Evolutionary conservation across 2,888 invertebrate species (phyloP).

Genomic region (Cryptocephalus primarius): DNA sequence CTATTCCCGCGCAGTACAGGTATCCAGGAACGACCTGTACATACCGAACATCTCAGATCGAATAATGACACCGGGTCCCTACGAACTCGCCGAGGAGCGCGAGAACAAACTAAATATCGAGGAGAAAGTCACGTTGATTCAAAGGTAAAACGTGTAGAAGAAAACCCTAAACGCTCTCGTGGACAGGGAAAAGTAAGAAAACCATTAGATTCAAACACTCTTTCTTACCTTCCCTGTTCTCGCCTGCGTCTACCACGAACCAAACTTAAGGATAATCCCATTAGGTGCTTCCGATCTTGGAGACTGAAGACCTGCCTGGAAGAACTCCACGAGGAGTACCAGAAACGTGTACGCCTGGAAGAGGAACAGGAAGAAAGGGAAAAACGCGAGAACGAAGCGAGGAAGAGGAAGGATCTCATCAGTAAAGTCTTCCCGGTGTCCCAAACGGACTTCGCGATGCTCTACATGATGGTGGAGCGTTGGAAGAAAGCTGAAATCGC

Average conservation of each 20-base stretch:
- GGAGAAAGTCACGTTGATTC: constrained; percentile 45
- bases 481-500: constrained; percentile 56
- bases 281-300: constrained; percentile 45
- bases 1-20: constrained; percentile 51
- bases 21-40: constrained; percentile 44
- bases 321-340: constrained; percentile 40
- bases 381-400: constrained; percentile 40
- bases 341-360: constrained; percentile 42
- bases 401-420: constrained; percentile 46
- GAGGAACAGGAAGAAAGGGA: constrained; percentile 39
- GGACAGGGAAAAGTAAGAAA: no score
- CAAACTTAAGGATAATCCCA: not conserved
- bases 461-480: constrained; percentile 56
- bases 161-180: not conserved
- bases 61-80: constrained; percentile 48
- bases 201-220: no score
- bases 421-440: constrained; percentile 61
- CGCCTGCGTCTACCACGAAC: no score
- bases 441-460: constrained; percentile 61
- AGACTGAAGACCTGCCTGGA: constrained; percentile 43
- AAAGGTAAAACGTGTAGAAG: constrained; percentile 35
- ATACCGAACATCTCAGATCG: constrained; percentile 54
- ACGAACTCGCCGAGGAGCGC: constrained; percentile 55
- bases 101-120: constrained; percentile 45
- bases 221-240: no score